Conservation (phyloP, 2,888 invertebrate species). For the Tiliacea aurago region DNA sequence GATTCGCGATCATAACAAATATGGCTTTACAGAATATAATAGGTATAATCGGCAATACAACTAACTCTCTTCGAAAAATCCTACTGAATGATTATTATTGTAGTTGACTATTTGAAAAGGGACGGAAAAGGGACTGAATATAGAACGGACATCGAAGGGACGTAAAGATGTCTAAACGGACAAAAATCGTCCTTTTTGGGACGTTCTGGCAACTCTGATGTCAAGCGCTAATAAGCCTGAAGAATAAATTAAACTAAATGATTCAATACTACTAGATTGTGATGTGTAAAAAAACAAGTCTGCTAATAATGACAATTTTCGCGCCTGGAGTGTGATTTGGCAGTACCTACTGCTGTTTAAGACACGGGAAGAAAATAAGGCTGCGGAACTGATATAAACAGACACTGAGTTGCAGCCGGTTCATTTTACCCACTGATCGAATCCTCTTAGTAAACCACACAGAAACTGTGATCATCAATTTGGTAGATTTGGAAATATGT, state of each 20-base stretch:
- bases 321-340: neutral
- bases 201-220: too few relatives aligned
- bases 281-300: neutral
- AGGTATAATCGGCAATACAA: too few relatives aligned
- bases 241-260: slow-evolving; percentile 9
- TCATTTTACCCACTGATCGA: neutral
- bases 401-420: neutral
- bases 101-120: too few relatives aligned
- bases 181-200: too few relatives aligned
- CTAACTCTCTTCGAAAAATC: too few relatives aligned
- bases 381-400: neutral
- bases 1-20: too few relatives aligned
- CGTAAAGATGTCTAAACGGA: too few relatives aligned
- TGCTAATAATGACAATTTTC: neutral
- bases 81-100: too few relatives aligned
- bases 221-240: slow-evolving; percentile 18
- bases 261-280: neutral
- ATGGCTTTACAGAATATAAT: too few relatives aligned
- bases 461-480: neutral
- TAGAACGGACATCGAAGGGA: too few relatives aligned
- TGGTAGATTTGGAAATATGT: neutral
- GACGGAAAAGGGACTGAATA: too few relatives aligned
- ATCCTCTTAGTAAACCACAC: neutral
- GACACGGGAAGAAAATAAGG: neutral
- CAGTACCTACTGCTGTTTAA: neutral